Percentiles rank a stretch among this genome's conserved stretches.
These are phyloP conservation scores for Cydia pomonella DNA, from an alignment of 1,140 invertebrate genomes.

Conservation along the genomic window DNA sequence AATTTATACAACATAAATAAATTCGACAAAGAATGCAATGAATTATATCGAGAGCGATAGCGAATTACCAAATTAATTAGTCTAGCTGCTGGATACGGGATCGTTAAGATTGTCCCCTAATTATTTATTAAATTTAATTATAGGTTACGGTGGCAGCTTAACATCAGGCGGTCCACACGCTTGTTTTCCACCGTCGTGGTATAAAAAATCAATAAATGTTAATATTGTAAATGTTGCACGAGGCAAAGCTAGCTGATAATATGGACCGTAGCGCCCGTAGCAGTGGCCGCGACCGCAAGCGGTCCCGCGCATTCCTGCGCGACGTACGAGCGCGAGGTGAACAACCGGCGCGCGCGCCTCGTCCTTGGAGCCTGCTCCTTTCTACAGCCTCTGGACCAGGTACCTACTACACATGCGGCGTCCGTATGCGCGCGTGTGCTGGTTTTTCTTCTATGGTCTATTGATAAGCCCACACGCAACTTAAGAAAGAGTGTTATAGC, in stretches of 20 bases:
- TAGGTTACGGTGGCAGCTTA: no score
- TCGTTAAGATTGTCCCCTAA: no score
- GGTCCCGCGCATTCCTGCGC: slow-evolving; percentile 67
- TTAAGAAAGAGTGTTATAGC: neutral
- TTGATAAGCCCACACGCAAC: slow-evolving; percentile 6
- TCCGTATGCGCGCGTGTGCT: neutral
- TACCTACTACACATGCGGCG: neutral
- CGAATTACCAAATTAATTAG: no score
- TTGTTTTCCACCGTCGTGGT: no score
- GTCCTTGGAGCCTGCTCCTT: slow-evolving; percentile 70
- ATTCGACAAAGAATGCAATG: no score
- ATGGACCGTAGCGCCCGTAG: neutral
- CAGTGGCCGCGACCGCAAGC: slow-evolving; percentile 45
- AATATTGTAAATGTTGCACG: neutral
- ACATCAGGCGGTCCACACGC: no score
- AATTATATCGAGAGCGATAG: no score
- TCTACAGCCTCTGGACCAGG: slow-evolving; percentile 49
- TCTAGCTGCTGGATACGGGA: no score
- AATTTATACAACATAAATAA: no score
- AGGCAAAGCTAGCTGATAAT: slow-evolving; percentile 11
- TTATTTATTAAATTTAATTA: no score
- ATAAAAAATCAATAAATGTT: neutral
- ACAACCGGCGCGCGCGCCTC: slow-evolving; percentile 66
- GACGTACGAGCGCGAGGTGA: slow-evolving; percentile 55
- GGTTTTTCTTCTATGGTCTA: neutral